These are phyloP conservation scores for Staurois parvus DNA, from an alignment of 2,797 vertebrate genomes.

Conservation along the genomic window DNA sequence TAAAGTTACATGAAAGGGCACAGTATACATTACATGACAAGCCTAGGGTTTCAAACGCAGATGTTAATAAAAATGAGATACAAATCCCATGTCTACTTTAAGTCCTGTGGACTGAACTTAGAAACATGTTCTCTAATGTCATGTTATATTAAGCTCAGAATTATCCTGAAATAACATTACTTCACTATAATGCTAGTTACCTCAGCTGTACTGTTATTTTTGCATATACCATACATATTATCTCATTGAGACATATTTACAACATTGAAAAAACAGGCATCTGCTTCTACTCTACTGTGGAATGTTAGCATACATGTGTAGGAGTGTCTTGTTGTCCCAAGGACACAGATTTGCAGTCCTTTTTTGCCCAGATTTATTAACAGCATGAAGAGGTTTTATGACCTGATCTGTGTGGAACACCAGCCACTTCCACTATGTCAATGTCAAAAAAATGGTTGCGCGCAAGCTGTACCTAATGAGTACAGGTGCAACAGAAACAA, in stretches of 20 bases:
- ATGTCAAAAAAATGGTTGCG: no score
- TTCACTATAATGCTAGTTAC: constrained; percentile 3
- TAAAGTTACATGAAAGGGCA: not conserved
- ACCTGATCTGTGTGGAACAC: no score
- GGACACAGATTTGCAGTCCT: no score
- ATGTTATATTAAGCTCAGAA: constrained; percentile 6
- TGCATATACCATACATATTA: not conserved
- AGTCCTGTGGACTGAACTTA: constrained; percentile 1
- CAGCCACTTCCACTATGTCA: no score
- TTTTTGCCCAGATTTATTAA: no score
- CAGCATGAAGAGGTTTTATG: no score
- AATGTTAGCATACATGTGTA: no score
- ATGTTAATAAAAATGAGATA: not conserved
- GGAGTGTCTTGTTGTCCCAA: no score
- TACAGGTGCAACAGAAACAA: no score
- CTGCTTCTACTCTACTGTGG: not conserved
- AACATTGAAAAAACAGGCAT: not conserved
- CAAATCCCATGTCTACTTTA: not conserved
- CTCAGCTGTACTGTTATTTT: not conserved
- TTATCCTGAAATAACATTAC: constrained; percentile 27
- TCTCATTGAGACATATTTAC: not conserved
- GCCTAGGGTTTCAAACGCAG: not conserved
- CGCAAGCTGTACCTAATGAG: no score
- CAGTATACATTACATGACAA: not conserved
- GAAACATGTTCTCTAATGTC: constrained; percentile 5